Percentiles rank a stretch among this genome's conserved stretches.
Evolutionary conservation across 1,140 invertebrate genomes (phyloP).

Genomic region (Planococcus citri): DNA sequence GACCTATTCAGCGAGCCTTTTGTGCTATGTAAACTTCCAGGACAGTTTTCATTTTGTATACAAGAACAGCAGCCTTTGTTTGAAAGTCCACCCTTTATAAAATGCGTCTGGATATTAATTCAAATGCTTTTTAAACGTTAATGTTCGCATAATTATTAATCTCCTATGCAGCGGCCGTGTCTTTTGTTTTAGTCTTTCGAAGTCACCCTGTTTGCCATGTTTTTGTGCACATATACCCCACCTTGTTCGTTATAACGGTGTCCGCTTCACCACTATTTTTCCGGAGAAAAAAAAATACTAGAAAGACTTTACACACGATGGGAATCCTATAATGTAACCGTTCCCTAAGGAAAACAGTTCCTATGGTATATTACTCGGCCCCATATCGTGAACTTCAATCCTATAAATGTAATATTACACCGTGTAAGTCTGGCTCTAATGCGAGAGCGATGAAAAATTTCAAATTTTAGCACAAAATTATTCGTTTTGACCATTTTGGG

Average conservation of each 20-base stretch:
- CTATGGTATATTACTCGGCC: neutral
- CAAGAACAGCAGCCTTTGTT: constrained; percentile 12
- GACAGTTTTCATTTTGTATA: constrained; percentile 11
- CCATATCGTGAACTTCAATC: neutral
- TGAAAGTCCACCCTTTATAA: constrained; percentile 17
- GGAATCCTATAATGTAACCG: constrained; percentile 14
- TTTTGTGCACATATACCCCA: neutral
- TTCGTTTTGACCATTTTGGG: too few species aligned
- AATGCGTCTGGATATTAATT: constrained; percentile 20
- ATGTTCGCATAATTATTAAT: constrained; percentile 20
- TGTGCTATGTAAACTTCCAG: constrained; percentile 16
- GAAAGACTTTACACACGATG: constrained; percentile 14
- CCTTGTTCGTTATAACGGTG: neutral
- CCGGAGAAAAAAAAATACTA: neutral
- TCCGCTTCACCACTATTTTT: neutral
- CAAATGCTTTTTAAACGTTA: constrained; percentile 18
- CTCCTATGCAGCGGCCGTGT: constrained; percentile 12
- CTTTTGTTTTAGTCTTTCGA: constrained; percentile 17
- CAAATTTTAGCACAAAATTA: too few species aligned
- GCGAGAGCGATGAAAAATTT: too few species aligned
- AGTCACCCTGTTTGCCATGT: constrained; percentile 1
- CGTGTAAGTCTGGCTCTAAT: too few species aligned
- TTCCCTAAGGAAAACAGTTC: constrained; percentile 11
- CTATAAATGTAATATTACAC: neutral
- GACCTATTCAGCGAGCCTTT: constrained; percentile 13